phyloP scores from a whole-genome alignment of 2,888 invertebrate genomes.

The Willowsia nigromaculata region DNA sequence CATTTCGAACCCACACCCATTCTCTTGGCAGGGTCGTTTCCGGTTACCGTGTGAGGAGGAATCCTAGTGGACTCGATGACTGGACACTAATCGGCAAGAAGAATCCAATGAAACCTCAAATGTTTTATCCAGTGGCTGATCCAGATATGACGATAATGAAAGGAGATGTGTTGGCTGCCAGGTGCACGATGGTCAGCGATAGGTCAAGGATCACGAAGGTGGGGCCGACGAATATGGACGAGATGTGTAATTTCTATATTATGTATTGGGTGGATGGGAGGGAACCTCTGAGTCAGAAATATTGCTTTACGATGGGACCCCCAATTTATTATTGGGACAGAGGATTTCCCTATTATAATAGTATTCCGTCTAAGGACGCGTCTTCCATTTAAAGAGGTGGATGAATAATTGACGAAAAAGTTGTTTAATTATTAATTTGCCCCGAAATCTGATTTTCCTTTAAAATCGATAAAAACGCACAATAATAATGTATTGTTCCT shows the following conservation, averaged over 20 bases:
- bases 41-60: constrained; percentile 87
- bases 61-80: constrained; percentile 83
- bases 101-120: constrained; percentile 92
- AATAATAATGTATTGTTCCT: no score
- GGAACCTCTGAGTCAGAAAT: constrained; percentile 88
- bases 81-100: constrained; percentile 92
- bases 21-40: constrained; percentile 90
- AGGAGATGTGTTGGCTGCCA: constrained; percentile 90
- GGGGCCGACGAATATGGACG: constrained; percentile 91
- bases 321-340: constrained; percentile 90
- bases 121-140: constrained; percentile 92
- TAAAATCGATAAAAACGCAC: no score
- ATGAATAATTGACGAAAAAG: no score
- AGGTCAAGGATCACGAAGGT: constrained; percentile 85
- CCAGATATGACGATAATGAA: constrained; percentile 83
- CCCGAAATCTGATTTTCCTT: no score
- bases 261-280: constrained; percentile 94
- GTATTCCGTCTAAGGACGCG: constrained; percentile 89
- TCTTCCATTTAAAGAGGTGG: constrained; percentile 83
- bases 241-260: constrained; percentile 97
- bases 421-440: no score
- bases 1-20: constrained; percentile 97
- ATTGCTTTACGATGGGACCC: constrained; percentile 91
- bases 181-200: constrained; percentile 94
- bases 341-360: constrained; percentile 84